A percentile compares a stretch with the other conserved stretches of the same genome.
These are phyloP conservation scores for Ceramica pisi DNA, from an alignment of 2,888 invertebrate species.

Conservation along the genomic window DNA sequence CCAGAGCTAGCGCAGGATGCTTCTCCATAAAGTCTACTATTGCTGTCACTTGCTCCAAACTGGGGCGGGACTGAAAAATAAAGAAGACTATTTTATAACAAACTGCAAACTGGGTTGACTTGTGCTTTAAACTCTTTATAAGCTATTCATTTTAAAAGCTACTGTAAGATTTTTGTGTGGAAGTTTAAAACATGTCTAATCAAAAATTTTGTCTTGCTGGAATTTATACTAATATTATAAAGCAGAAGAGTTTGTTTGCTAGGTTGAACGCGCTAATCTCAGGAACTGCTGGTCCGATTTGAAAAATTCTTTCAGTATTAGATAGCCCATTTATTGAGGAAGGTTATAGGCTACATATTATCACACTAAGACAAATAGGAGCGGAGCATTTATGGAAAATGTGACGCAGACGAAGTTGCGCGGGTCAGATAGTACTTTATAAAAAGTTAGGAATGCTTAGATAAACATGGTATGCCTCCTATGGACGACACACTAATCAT, in stretches of 20 bases:
- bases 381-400: no score
- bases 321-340: no score
- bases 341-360: no score
- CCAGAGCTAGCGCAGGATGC: constrained; percentile 81
- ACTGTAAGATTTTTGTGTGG: neutral
- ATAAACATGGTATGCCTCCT: neutral
- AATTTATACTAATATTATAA: no score
- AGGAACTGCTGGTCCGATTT: no score
- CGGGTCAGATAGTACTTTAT: no score
- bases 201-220: neutral
- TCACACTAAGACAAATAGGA: no score
- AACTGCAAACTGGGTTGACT: neutral
- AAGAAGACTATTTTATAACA: neutral
- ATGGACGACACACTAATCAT: neutral
- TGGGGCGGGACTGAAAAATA: constrained; percentile 84
- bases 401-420: no score
- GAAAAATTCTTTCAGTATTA: no score
- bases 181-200: neutral
- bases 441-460: neutral
- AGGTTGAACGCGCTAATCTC: no score
- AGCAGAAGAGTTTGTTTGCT: no score
- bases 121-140: neutral
- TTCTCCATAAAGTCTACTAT: constrained; percentile 88
- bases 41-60: constrained; percentile 84
- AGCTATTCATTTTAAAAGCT: no score